Base-by-base conservation (phyloP, 2,888 invertebrate species). In the Halocaridina rubra region DNA sequence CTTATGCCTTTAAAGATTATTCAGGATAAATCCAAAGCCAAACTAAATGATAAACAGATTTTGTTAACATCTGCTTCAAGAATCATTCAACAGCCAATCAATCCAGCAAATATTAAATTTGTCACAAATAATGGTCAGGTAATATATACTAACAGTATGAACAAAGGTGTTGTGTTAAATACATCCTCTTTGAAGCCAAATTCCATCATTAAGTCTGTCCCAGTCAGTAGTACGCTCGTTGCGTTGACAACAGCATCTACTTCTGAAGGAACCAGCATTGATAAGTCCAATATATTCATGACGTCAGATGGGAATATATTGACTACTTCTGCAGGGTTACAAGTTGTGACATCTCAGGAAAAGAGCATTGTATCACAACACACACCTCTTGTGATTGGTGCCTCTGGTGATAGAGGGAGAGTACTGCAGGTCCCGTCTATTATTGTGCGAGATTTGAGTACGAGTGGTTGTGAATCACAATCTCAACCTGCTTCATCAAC, bases 91-190 rank as follows among this genome's bases (percentile, higher is more conserved):
- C 76, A 67, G 59, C 71, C 69, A 22, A 19, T 77, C 24, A 27
- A 67, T 10, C 19, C 72, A 22, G 29, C 71, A 24, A 82, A 82
- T 29, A 59, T 82, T 27, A 77, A 29, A 30, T 78, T 77, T 33
- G 69, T 82, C 27, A 77, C 77, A 5, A 77, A 39, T 61, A 77
- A 82, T 78, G 82, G 82, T 10, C 77, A 82, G 72, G 22, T 84
- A 10, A 64, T 84, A 39, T 59, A 71, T 39, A 22, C 82, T 22
- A 64, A 61, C n/a, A 78, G 64, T 32, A 19, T 72, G 30, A 33
- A 53, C 8, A 78, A 78, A 30, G 19, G 46, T 27, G 61, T 39
- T 30, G 71, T 53, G 22, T 3, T 33, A 16, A 30, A 32, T 22
- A n/a, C 29, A 22, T n/a, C 69, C 53, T n/a, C 53, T n/a, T n/a